Percentiles rank a stretch among this genome's conserved stretches.
Conservation (phyloP, 64 coral and sea anemone species). For the Hydrozoanthus tunicans region DNA sequence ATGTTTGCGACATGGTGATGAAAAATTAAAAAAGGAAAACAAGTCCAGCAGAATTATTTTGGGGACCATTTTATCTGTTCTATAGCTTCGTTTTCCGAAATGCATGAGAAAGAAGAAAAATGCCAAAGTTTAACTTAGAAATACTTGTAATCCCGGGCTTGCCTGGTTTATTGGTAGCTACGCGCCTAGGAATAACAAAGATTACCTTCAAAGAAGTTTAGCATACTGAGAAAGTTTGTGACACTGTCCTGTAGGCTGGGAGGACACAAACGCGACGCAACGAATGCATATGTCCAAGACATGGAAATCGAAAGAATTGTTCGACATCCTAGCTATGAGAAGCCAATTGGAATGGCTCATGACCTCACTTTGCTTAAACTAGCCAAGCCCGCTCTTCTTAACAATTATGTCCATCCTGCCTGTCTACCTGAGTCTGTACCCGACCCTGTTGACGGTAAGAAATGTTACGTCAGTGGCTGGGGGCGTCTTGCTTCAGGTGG, state of each 20-base stretch:
- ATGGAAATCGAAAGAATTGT: slow-evolving; percentile 64
- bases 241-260: slow-evolving; percentile 24
- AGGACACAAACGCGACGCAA: slow-evolving; percentile 49
- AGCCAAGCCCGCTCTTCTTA: slow-evolving; percentile 45
- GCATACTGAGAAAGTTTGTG: neutral
- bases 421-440: slow-evolving; percentile 68
- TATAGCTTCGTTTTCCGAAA: no score
- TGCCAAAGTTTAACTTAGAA: no score
- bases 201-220: neutral
- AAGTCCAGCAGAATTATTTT: no score
- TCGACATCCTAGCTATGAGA: slow-evolving; percentile 60
- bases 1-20: no score
- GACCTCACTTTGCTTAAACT: slow-evolving; percentile 68
- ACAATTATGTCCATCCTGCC: slow-evolving; percentile 64
- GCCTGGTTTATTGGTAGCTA: no score
- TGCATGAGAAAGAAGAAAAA: no score
- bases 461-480: slow-evolving; percentile 79
- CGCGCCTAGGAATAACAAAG: no score
- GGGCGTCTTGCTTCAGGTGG: slow-evolving; percentile 69
- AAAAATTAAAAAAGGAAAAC: no score
- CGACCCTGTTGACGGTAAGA: slow-evolving; percentile 51
- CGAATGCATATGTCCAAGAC: slow-evolving; percentile 46
- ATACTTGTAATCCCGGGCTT: no score
- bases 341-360: slow-evolving; percentile 62
- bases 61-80: no score